These are phyloP conservation scores for Machimus rusticus DNA, from an alignment of 2,888 invertebrate genomes.

Conservation along the genomic window DNA sequence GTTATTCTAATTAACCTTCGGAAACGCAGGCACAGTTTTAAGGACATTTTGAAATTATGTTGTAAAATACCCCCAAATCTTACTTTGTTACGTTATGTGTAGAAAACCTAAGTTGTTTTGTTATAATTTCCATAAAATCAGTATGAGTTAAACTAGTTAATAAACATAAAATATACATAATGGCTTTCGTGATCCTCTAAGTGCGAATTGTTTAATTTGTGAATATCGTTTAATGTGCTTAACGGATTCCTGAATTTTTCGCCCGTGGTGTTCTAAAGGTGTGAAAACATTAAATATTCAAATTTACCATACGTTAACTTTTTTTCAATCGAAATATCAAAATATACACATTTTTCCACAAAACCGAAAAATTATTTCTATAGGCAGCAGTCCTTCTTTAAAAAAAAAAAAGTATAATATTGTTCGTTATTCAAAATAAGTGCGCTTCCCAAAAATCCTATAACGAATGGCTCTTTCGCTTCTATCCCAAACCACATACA, in stretches of 20 bases:
- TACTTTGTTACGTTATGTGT: conserved; percentile 11
- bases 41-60: conserved; percentile 14
- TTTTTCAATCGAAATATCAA: background rate
- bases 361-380: background rate
- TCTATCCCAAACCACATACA: conserved; percentile 58
- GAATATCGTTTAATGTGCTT: conserved; percentile 5
- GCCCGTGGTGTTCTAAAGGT: conserved; percentile 36
- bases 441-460: background rate
- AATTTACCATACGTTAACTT: background rate
- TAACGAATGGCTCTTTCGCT: conserved; percentile 63
- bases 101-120: background rate
- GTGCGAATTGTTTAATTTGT: background rate
- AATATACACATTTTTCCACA: background rate
- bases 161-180: background rate
- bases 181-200: background rate
- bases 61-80: background rate
- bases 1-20: conserved; percentile 72
- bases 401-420: background rate
- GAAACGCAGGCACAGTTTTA: background rate
- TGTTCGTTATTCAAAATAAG: background rate
- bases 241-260: conserved; percentile 5
- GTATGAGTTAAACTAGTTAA: conserved; percentile 6
- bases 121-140: conserved; percentile 18
- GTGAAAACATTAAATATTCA: conserved; percentile 15
- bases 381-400: background rate